Percentiles rank a stretch among this genome's conserved stretches.
Conservation (phyloP, 2,888 invertebrate species). For the Papilio gigon region DNA sequence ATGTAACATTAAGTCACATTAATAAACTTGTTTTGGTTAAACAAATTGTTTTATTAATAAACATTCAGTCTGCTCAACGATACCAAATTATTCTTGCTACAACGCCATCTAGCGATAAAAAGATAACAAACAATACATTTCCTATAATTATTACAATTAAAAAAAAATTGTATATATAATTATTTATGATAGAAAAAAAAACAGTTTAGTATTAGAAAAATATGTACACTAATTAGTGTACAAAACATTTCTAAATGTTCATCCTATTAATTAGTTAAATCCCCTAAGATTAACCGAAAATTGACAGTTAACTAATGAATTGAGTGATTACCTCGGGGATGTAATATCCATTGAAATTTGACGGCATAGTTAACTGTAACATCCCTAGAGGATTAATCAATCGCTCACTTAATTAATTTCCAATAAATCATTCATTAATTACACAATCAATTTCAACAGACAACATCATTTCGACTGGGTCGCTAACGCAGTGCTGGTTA, state of each 20-base stretch:
- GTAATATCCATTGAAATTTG: conserved; percentile 8
- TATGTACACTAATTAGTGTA: not conserved
- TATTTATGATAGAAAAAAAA: no score
- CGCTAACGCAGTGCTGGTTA: no score
- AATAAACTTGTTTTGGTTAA: conserved; percentile 58
- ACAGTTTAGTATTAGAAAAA: no score
- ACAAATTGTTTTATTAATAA: conserved; percentile 16
- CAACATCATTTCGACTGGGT: no score
- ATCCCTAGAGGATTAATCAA: conserved; percentile 4
- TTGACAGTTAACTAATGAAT: conserved; percentile 24
- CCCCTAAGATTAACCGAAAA: conserved; percentile 20
- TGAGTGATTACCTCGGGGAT: not conserved
- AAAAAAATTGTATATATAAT: no score
- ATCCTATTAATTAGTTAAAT: not conserved
- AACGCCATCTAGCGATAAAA: no score
- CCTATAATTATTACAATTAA: no score
- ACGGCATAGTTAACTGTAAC: not conserved
- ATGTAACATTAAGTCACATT: conserved; percentile 60
- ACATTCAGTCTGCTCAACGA: no score
- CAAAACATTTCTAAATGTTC: not conserved
- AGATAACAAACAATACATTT: no score
- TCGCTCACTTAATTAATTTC: not conserved
- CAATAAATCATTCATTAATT: not conserved
- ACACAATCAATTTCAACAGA: not conserved
- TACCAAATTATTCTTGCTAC: no score